Evolutionary conservation across 2,888 invertebrate species (phyloP).

Genomic region (Alloplasta piceator): DNA sequence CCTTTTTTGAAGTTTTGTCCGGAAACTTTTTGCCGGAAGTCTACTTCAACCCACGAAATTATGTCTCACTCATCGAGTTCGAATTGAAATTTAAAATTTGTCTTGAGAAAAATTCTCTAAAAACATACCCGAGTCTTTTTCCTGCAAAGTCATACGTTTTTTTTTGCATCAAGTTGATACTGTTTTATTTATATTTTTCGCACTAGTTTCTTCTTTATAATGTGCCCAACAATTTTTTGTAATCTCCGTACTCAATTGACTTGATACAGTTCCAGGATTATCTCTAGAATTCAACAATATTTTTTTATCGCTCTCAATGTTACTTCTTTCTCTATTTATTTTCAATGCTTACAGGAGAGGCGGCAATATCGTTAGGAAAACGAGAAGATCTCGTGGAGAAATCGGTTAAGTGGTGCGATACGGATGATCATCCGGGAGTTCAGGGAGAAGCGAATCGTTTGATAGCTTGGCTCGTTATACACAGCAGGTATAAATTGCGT

Average conservation of each 20-base stretch:
- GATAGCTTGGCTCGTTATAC: constrained; percentile 91
- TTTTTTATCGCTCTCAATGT: constrained; percentile 7
- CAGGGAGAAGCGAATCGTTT: constrained; percentile 92
- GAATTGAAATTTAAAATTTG: too few species aligned
- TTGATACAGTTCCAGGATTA: not conserved
- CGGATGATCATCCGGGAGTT: constrained; percentile 92
- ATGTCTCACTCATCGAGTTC: too few species aligned
- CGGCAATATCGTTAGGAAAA: constrained; percentile 88
- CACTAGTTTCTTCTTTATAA: not conserved
- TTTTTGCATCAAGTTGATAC: not conserved
- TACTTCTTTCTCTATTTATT: constrained; percentile 19
- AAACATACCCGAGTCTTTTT: too few species aligned
- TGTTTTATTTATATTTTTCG: not conserved
- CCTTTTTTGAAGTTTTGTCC: too few species aligned
- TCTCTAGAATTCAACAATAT: constrained; percentile 4
- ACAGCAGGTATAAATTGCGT: constrained; percentile 83
- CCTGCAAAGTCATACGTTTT: too few species aligned
- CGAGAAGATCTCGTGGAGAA: constrained; percentile 87
- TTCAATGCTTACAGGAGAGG: constrained; percentile 85
- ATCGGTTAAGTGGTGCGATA: constrained; percentile 90
- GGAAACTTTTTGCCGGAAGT: too few species aligned
- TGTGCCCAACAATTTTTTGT: not conserved
- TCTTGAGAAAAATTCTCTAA: too few species aligned
- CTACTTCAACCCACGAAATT: too few species aligned
- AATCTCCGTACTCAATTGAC: too few species aligned